Evolutionary conservation across 2,797 vertebrate genomes (phyloP).

Genomic region (Notolepis coatsorum): DNA sequence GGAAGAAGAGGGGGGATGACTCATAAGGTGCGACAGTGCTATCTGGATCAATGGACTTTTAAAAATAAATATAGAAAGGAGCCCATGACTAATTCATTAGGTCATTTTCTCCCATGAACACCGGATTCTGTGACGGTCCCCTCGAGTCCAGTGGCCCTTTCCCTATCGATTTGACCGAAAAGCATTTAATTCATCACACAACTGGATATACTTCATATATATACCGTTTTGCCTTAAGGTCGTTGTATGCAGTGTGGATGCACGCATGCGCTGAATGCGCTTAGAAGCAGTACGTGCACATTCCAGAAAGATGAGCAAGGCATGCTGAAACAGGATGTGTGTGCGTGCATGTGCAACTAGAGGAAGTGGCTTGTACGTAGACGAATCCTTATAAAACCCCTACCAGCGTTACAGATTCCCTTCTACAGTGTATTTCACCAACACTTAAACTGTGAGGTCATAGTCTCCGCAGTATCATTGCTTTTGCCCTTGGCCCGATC

Average conservation of each 20-base stretch:
- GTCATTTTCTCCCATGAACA: constrained; percentile 35
- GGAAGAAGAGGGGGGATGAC: constrained; percentile 1
- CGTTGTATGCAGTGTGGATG: background rate
- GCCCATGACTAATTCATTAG: constrained; percentile 55
- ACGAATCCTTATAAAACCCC: too few relatives aligned
- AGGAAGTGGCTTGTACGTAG: too few relatives aligned
- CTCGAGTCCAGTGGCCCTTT: background rate
- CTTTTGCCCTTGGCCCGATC: too few relatives aligned
- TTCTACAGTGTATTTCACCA: too few relatives aligned
- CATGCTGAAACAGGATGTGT: background rate
- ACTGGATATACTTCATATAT: too few relatives aligned
- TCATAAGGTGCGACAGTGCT: constrained; percentile 38
- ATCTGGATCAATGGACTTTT: constrained; percentile 52
- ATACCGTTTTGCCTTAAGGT: background rate
- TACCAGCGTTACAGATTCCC: too few relatives aligned
- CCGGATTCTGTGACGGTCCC: constrained; percentile 19
- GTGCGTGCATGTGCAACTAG: background rate
- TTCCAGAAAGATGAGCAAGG: background rate
- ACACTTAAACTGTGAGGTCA: too few relatives aligned
- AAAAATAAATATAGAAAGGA: constrained; percentile 66
- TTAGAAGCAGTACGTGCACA: too few relatives aligned
- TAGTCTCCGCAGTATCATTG: too few relatives aligned
- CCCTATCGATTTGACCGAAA: background rate
- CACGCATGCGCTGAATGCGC: background rate
- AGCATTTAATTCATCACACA: background rate